Conservation (phyloP, 2,797 vertebrate genomes). For the Schizopygopsis malacanthus region DNA sequence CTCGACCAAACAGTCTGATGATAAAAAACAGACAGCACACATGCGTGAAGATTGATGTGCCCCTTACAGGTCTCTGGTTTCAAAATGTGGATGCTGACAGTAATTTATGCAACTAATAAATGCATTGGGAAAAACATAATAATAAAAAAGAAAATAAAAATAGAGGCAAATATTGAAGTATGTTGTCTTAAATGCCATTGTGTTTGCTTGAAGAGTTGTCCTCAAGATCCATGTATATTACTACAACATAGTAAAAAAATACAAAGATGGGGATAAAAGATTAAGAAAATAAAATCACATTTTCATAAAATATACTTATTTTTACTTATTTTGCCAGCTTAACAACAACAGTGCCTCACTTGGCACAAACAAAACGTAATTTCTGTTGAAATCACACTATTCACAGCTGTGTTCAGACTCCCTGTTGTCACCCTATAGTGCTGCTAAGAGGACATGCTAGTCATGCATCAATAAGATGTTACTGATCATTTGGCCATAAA, state of each 20-base stretch:
- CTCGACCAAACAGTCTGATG: constrained; percentile 22
- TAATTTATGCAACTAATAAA: constrained; percentile 22
- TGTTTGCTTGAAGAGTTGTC: not conserved
- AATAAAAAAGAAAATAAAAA: not conserved
- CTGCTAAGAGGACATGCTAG: constrained; percentile 7
- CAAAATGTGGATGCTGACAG: constrained; percentile 14
- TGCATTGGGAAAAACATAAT: not conserved
- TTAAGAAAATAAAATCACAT: not conserved
- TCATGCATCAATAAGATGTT: constrained; percentile 18
- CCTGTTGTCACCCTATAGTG: constrained; percentile 29
- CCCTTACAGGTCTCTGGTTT: constrained; percentile 30
- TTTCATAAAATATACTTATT: not conserved
- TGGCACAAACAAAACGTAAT: constrained; percentile 15
- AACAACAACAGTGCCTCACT: constrained; percentile 33
- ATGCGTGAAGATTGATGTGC: constrained; percentile 13
- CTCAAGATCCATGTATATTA: constrained; percentile 1
- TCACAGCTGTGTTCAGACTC: constrained; percentile 36
- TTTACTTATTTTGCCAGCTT: constrained; percentile 31
- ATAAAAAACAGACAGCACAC: not conserved
- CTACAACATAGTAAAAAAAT: not conserved
- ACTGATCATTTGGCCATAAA: constrained; percentile 39
- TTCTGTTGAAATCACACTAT: not conserved
- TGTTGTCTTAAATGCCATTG: not conserved
- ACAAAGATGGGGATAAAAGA: not conserved
- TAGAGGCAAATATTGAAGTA: not conserved